phyloP scores from a whole-genome alignment of 1,140 invertebrate genomes.

The Scylla paramamosain region DNA sequence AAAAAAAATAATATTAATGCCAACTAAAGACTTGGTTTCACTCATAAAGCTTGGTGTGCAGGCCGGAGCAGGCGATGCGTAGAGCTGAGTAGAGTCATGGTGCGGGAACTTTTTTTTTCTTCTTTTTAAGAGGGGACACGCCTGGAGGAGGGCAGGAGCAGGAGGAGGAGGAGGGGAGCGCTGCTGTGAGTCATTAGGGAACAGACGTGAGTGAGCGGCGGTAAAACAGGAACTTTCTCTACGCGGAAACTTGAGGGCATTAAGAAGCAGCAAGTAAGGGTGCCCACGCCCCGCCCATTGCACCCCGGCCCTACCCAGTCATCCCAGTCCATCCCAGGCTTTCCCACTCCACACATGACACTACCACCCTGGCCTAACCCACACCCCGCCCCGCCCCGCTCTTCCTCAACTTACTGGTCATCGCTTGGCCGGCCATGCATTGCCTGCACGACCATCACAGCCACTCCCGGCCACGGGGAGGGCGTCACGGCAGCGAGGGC shows the following conservation, averaged over 20 bases:
- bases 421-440: constrained; percentile 8
- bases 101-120: too few relatives aligned
- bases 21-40: too few relatives aligned
- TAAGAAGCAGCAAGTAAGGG: not conserved
- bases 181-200: not conserved
- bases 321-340: not conserved
- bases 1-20: too few relatives aligned
- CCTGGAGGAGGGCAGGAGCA: too few relatives aligned
- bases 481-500: too few relatives aligned
- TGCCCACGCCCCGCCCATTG: not conserved
- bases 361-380: not conserved
- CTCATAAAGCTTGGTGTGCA: too few relatives aligned
- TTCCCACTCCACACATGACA: not conserved
- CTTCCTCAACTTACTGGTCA: not conserved
- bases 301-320: not conserved
- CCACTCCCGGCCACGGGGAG: too few relatives aligned
- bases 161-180: not conserved
- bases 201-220: not conserved
- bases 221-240: not conserved
- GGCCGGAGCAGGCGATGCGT: not conserved
- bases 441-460: not conserved
- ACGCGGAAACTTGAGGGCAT: not conserved
- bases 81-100: not conserved
- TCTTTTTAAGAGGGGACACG: too few relatives aligned
- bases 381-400: not conserved